Evolutionary conservation across 2,797 vertebrate genomes (phyloP).

Genomic region (Siniperca obscura): DNA sequence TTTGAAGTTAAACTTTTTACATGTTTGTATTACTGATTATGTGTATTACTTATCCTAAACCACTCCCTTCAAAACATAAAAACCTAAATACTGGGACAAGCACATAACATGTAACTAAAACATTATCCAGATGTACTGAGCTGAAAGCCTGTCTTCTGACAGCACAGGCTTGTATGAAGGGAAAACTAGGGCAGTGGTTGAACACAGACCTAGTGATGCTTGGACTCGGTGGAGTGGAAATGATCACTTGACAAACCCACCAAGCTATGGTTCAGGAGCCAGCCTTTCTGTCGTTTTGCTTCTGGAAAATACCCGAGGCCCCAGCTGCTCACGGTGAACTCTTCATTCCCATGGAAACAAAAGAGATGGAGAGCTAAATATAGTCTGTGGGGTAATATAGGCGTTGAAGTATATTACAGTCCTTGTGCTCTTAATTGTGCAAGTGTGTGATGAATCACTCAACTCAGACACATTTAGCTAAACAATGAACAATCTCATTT

Average conservation of each 20-base stretch:
- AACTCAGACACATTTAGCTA: neutral
- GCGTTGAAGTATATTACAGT: conserved; percentile 32
- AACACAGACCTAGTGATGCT: conserved; percentile 66
- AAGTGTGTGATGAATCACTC: conserved; percentile 18
- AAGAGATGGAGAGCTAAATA: conserved; percentile 69
- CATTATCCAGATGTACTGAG: conserved; percentile 56
- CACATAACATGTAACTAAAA: conserved; percentile 2
- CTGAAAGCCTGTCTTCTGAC: conserved; percentile 42
- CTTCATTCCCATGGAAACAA: conserved; percentile 81
- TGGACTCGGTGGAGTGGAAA: conserved; percentile 70
- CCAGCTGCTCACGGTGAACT: conserved; percentile 51
- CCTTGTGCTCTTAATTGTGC: conserved; percentile 43
- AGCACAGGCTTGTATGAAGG: conserved; percentile 11
- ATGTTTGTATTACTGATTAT: neutral
- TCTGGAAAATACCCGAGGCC: conserved; percentile 72
- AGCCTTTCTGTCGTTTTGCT: conserved; percentile 50
- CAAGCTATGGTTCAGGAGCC: conserved; percentile 52
- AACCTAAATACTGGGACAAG: neutral
- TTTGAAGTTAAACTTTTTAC: too few species aligned
- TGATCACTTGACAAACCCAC: conserved; percentile 75
- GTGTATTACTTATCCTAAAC: neutral
- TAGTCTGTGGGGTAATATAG: conserved; percentile 60
- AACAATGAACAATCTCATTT: conserved; percentile 17
- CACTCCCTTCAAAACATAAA: conserved; percentile 21
- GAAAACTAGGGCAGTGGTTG: conserved; percentile 71